Evolutionary conservation across 2,888 invertebrate species (phyloP).

Genomic region (Tenthredo scrophulariae): DNA sequence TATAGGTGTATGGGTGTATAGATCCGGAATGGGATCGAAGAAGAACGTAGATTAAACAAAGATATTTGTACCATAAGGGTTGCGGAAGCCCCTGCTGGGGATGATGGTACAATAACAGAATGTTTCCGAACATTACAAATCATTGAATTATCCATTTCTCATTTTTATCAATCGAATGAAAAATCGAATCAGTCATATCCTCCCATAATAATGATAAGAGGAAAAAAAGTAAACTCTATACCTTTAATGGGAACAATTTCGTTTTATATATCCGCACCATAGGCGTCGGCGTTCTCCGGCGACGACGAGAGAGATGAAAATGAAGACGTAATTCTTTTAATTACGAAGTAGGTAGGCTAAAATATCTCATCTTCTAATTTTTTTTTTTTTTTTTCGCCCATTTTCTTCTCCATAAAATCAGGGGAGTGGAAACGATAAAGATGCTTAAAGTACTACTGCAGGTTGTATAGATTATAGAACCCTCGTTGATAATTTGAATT

Average conservation of each 20-base stretch:
- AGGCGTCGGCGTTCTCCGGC: constrained; percentile 49
- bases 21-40: not conserved
- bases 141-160: not conserved
- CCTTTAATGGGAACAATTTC: constrained; percentile 2
- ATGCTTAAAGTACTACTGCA: not conserved
- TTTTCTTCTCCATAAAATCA: not conserved
- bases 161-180: not conserved
- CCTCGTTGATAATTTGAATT: constrained; percentile 26
- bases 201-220: not conserved
- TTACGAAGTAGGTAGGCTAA: constrained; percentile 65
- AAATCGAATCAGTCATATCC: not conserved
- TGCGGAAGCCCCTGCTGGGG: not conserved
- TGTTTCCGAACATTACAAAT: no score
- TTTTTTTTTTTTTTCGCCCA: not conserved
- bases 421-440: not conserved
- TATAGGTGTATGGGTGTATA: not conserved
- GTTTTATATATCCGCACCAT: constrained; percentile 49
- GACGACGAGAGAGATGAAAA: constrained; percentile 48
- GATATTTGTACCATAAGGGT: not conserved
- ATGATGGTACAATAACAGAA: not conserved
- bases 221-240: not conserved
- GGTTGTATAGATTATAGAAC: constrained; percentile 16
- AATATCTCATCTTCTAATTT: constrained; percentile 57
- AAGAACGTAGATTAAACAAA: not conserved
- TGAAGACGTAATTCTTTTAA: constrained; percentile 73